phyloP scores from a whole-genome alignment of 2,113 vertebrate genomes.

The Ammodytes marinus region DNA sequence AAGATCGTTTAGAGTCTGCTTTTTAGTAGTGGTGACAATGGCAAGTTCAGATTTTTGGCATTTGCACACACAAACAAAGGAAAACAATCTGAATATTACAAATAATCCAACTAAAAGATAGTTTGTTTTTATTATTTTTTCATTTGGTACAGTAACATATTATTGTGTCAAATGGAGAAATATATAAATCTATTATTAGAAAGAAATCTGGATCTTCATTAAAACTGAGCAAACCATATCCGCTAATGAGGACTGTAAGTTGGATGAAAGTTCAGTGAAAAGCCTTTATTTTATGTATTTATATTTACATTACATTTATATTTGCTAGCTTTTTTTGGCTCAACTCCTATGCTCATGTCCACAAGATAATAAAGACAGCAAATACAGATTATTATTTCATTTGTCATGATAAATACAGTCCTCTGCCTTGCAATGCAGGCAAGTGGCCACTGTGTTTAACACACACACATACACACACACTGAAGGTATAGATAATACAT shows the following conservation, averaged over 20 bases:
- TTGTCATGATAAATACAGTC: neutral
- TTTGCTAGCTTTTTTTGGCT: too few species aligned
- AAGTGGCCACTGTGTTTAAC: neutral
- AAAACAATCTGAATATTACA: neutral
- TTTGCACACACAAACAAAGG: neutral
- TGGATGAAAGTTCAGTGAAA: too few species aligned
- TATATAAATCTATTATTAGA: neutral
- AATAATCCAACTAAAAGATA: neutral
- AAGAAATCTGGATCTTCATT: neutral
- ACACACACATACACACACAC: neutral
- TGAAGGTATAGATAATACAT: neutral
- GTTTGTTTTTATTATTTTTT: neutral
- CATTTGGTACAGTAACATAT: neutral
- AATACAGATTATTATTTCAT: neutral
- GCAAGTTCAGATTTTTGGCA: neutral
- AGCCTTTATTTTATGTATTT: too few species aligned
- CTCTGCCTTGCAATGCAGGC: neutral
- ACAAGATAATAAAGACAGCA: neutral
- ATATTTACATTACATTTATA: too few species aligned
- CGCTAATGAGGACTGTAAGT: too few species aligned
- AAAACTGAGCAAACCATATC: too few species aligned
- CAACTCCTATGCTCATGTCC: too few species aligned
- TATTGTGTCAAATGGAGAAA: neutral
- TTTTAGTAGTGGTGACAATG: neutral
- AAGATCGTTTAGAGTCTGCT: neutral